Percentiles rank a stretch among this genome's conserved stretches.
Conservation (phyloP, 1,140 invertebrate species). For the Drosophila jambulina region DNA sequence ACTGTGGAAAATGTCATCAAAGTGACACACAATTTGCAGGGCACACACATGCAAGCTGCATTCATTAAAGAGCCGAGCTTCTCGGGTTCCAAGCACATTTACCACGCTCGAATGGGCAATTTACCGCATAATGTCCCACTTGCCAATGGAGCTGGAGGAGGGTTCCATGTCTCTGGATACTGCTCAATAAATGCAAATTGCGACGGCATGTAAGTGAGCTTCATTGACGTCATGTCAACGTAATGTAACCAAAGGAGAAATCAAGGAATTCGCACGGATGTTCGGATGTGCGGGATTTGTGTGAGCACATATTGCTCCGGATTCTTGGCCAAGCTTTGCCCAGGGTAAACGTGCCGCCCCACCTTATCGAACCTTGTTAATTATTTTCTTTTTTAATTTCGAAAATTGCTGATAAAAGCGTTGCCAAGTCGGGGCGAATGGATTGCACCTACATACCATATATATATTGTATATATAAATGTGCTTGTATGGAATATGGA, state of each 20-base stretch:
- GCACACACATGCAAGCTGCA: constrained; percentile 28
- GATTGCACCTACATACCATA: neutral
- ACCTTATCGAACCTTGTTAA: constrained; percentile 34
- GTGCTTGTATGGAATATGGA: neutral
- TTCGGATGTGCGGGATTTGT: neutral
- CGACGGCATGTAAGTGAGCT: constrained; percentile 25
- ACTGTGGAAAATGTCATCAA: constrained; percentile 27
- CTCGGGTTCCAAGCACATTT: constrained; percentile 20
- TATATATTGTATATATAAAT: neutral
- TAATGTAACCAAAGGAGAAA: neutral
- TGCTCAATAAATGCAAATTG: constrained; percentile 34
- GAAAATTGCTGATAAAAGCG: constrained; percentile 40
- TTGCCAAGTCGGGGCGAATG: constrained; percentile 20
- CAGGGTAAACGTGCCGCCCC: constrained; percentile 18
- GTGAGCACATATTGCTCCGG: neutral
- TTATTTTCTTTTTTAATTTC: constrained; percentile 32
- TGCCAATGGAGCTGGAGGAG: neutral
- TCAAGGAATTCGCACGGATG: constrained; percentile 35
- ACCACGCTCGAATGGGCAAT: constrained; percentile 39
- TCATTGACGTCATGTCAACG: constrained; percentile 24
- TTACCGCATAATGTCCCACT: constrained; percentile 26
- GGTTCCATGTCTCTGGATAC: neutral
- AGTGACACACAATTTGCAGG: constrained; percentile 45
- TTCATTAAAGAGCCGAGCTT: constrained; percentile 14
- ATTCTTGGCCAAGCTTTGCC: neutral